phyloP scores from a whole-genome alignment of 2,113 vertebrate genomes.

The Acinonyx jubatus region DNA sequence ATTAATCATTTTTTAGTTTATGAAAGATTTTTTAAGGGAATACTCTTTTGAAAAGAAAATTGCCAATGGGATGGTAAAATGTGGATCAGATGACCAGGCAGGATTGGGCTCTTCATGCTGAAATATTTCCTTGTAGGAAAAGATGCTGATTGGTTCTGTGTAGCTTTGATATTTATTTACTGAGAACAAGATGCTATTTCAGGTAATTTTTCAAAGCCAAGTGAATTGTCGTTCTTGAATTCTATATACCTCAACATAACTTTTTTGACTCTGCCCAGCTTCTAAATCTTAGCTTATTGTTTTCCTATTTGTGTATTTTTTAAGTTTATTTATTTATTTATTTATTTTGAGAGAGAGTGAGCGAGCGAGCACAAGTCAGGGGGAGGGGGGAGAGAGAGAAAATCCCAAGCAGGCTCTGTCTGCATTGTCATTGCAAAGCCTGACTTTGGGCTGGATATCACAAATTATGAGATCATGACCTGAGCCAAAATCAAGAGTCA shows the following conservation, averaged over 20 bases:
- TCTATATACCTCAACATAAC: not conserved
- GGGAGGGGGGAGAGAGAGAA: too few species aligned
- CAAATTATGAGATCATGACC: too few species aligned
- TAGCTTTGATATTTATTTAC: conserved; percentile 5
- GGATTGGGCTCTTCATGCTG: not conserved
- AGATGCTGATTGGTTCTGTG: not conserved
- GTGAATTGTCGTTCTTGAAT: not conserved
- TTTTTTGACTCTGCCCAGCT: not conserved
- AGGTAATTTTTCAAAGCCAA: not conserved
- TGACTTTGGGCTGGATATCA: too few species aligned
- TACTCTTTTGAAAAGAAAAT: not conserved
- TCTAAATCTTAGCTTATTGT: not conserved
- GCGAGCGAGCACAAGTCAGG: too few species aligned
- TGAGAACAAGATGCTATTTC: not conserved
- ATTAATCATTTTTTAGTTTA: not conserved
- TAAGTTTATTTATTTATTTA: too few species aligned
- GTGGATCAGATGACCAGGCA: not conserved
- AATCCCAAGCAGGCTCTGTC: too few species aligned
- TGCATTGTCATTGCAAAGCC: too few species aligned
- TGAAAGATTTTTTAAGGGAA: not conserved
- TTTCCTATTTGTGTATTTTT: not conserved
- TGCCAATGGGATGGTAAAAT: not conserved
- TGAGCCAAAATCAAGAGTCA: too few species aligned
- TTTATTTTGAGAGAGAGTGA: too few species aligned
- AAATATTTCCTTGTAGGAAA: not conserved